Percentiles rank a stretch among this genome's conserved stretches.
These are phyloP conservation scores for Cavia porcellus DNA, from an alignment of 2,113 vertebrate genomes.

Conservation along the genomic window DNA sequence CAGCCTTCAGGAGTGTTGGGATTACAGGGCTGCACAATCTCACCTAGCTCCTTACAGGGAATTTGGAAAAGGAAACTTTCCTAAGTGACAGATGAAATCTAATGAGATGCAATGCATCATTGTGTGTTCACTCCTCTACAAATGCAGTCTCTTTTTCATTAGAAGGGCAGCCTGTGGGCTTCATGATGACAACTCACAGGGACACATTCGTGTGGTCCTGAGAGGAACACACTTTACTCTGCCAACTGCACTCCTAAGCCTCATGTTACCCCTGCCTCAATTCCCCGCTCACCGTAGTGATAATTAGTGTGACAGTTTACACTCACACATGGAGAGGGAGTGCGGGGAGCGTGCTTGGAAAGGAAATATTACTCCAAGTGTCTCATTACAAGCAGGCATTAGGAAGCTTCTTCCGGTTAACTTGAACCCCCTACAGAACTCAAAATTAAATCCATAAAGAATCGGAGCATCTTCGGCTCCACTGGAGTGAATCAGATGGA, in stretches of 20 bases:
- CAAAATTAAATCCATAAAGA: slow-evolving; percentile 35
- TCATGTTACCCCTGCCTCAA: neutral
- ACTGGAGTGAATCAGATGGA: neutral
- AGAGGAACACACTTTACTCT: neutral
- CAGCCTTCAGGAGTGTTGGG: neutral
- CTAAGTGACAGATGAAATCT: neutral
- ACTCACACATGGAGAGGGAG: neutral
- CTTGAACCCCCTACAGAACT: neutral
- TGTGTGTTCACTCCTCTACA: neutral
- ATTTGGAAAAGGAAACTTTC: neutral
- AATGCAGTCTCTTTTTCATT: neutral
- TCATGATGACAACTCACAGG: neutral
- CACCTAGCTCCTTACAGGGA: neutral
- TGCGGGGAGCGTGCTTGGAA: neutral
- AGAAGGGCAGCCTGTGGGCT: neutral
- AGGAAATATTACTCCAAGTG: neutral
- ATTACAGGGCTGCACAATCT: neutral
- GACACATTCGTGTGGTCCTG: neutral
- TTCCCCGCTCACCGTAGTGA: neutral
- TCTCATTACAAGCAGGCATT: slow-evolving; percentile 23
- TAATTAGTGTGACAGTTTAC: neutral
- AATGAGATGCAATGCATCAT: neutral
- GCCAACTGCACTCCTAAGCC: neutral
- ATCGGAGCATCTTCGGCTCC: neutral
- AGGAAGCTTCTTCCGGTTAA: neutral